Percentiles rank a stretch among this genome's conserved stretches.
Conservation (phyloP, 1,140 invertebrate species). For the Watersipora subatra region DNA sequence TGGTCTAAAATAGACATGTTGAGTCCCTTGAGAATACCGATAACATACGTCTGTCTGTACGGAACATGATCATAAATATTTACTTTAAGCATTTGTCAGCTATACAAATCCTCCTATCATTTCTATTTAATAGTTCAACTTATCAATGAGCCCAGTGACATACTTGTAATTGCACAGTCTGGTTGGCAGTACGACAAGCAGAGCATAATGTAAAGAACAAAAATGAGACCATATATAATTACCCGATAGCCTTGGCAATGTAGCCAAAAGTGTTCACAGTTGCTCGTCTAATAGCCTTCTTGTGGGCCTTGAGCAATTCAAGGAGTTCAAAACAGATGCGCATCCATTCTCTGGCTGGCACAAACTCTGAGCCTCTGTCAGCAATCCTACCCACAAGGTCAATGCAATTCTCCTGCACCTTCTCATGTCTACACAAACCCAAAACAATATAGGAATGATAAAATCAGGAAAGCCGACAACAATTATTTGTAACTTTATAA, state of each 20-base stretch:
- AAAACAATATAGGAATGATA: background rate
- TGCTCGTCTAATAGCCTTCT: slow-evolving; percentile 93
- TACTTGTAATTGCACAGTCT: too few species aligned
- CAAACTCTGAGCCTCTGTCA: slow-evolving; percentile 96
- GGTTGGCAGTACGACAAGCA: too few species aligned
- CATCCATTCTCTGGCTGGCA: slow-evolving; percentile 99
- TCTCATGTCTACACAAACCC: slow-evolving; percentile 44
- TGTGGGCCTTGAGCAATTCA: slow-evolving; percentile 96
- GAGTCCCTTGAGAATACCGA: background rate
- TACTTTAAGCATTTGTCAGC: too few species aligned
- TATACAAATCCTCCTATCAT: too few species aligned
- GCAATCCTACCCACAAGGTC: slow-evolving; percentile 97
- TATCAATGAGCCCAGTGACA: too few species aligned
- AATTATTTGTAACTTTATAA: too few species aligned
- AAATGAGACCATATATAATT: too few species aligned
- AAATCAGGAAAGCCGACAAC: background rate
- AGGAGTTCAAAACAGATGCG: slow-evolving; percentile 96
- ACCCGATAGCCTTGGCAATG: slow-evolving; percentile 97
- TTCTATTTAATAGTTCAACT: too few species aligned
- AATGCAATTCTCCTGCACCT: slow-evolving; percentile 99
- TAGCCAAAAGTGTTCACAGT: slow-evolving; percentile 99
- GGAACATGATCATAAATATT: too few species aligned
- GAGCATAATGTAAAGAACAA: too few species aligned
- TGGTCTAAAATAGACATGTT: slow-evolving; percentile 51
- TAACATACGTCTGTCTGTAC: too few species aligned